Evolutionary conservation across 2,888 invertebrate species (phyloP), one percentile per base, ranked within the genome.

Genomic region (Cerastis leucographa): DNA sequence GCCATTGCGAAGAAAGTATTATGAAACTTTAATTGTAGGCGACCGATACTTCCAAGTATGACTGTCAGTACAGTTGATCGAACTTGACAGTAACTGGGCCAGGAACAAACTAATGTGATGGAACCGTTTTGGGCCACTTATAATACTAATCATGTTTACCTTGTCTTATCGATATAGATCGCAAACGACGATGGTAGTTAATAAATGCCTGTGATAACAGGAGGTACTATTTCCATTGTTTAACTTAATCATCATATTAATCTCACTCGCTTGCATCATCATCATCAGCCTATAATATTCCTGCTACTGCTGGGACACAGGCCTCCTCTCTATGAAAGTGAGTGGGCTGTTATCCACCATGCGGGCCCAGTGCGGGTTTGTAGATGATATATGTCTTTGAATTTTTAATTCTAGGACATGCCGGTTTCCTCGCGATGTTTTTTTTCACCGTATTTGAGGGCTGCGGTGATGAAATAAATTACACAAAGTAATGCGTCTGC

Each of bases 81-180:
- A 40, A 74, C 74, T 61, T 61, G 29, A 40, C 49, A 29, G 9
- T 17, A 74, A 12, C 49, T 40, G 17, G 8, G 12, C n/a, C 29
- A n/a, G 14, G 14, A 42, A 49, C 49, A 22, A 22, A 76, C 76
- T 77, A 49, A 65, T 40, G n/a, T 29, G 25, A 29, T n/a, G 12
- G 17, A 29, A 22, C 22, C 40, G 22, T 17, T 64, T 76, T 76
- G 29, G 35, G 22, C 40, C 56, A 66, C 40, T 76, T 59, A 77
- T 29, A 25, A 9, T 54, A n/a, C 11, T 59, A 46, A 59, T 59
- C 59, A 17, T 67, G 49, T 78, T 78, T 59, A 29, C 19, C 14
- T 66, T 14, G 19, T 49, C 49, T 42, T 78, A 78, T 76, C 68
- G 29, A 49, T 46, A 35, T 1, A 46, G 14, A 35, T 71, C 12